phyloP scores from a whole-genome alignment of 2,888 invertebrate genomes.

The Pseudoips prasinana region DNA sequence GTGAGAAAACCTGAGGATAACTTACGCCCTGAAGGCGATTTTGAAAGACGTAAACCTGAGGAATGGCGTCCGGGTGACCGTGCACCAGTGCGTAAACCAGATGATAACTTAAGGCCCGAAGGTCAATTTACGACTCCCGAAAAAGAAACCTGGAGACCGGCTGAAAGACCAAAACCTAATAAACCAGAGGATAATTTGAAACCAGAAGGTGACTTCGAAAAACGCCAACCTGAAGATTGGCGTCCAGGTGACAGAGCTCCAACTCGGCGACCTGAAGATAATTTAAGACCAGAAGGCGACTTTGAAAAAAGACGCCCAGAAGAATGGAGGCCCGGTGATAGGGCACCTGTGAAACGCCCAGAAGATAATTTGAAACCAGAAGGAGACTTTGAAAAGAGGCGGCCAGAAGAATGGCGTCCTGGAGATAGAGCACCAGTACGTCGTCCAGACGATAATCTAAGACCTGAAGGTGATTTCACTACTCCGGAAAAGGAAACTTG shows the following conservation, averaged over 20 bases:
- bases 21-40: constrained; percentile 79
- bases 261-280: constrained; percentile 10
- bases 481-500: constrained; percentile 25
- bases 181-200: constrained; percentile 75
- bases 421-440: constrained; percentile 41
- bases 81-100: constrained; percentile 71
- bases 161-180: constrained; percentile 56
- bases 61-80: constrained; percentile 71
- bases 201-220: constrained; percentile 79
- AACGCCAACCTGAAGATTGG: constrained; percentile 56
- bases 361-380: constrained; percentile 75
- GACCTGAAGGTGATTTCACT: constrained; percentile 50
- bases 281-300: constrained; percentile 18
- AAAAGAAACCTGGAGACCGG: constrained; percentile 76
- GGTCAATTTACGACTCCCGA: constrained; percentile 55
- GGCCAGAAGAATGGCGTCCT: constrained; percentile 58
- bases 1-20: constrained; percentile 75
- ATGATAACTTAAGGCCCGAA: constrained; percentile 57
- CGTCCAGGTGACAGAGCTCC: constrained; percentile 52
- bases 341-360: constrained; percentile 60
- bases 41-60: constrained; percentile 52
- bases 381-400: constrained; percentile 72
- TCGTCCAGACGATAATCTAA: constrained; percentile 54
- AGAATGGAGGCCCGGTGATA: constrained; percentile 33
- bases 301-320: constrained; percentile 41